Evolutionary conservation across 2,113 vertebrate species (phyloP), one percentile per base, ranked within the genome.

Genomic region (Emydura subglobosa): DNA sequence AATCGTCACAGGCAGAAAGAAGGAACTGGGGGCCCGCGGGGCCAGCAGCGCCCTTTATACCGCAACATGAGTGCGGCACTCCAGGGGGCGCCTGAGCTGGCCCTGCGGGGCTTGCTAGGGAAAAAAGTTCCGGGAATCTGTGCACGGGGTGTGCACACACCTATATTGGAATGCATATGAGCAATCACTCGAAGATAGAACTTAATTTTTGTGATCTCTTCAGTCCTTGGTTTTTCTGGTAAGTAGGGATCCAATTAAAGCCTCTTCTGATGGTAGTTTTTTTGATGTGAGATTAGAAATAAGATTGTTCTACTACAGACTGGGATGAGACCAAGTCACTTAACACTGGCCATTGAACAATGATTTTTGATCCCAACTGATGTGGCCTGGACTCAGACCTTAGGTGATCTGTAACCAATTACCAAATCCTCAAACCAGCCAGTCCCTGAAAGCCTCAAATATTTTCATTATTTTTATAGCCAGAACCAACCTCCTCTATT

Each of bases 401-500:
- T 54, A 91, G 54, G 10, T 94, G 80, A 87, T 90, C 47, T 90
- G 79, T 49, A 85, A 86, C 81, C 31, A 76, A 74, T 88, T 91
- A 91, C 50, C 59, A 59, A 59, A 24, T 59, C 27, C 57, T 27
- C 57, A 59, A 59, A 59, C 27, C 57, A 59, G 10, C 57, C 27
- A 90, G 3, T 81, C 88, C 42, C 89, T 76, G 84, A 90, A 92
- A 93, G 88, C 8, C 72, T 84, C 87, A 93, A 39, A 34, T 22
- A 6, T 72, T 95, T 96, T 91, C 22, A 59, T 74, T 61, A 59
- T 88, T n/a, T 31, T 34, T 85, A 81, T 49, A 87, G 79, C 3
- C 7, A 92, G 88, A 25, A 82, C 3, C 11, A 83, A 54, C 4
- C 5, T 4, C 29, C 79, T 10, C 79, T 74, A 79, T 21, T 11